Percentiles rank a stretch among this genome's conserved stretches.
Conservation (phyloP, 2,113 vertebrate species). For the Entelurus aequoreus region DNA sequence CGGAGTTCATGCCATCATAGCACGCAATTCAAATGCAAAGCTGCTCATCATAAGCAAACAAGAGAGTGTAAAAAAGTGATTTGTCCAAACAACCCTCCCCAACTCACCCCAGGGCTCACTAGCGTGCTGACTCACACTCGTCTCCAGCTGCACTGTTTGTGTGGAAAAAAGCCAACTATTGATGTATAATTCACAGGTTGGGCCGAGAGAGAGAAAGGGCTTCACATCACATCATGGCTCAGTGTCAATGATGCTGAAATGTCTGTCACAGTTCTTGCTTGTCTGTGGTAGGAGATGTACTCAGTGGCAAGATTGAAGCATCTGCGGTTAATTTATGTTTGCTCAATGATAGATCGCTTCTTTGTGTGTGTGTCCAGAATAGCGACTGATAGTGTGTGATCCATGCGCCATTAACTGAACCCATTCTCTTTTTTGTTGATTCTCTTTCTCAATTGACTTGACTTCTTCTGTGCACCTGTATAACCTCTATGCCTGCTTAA, state of each 20-base stretch:
- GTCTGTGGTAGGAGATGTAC: constrained; percentile 8
- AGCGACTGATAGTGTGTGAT: constrained; percentile 9
- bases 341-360: constrained; percentile 1
- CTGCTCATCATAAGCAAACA: constrained; percentile 7
- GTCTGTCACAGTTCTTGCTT: constrained; percentile 7
- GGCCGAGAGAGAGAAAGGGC: constrained; percentile 34
- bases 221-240: constrained; percentile 43
- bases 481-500: not conserved
- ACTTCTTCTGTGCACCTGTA: not conserved
- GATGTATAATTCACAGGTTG: constrained; percentile 61
- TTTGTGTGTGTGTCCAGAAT: constrained; percentile 2
- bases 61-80: constrained; percentile 3
- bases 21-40: not conserved
- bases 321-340: not conserved
- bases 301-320: constrained; percentile 15
- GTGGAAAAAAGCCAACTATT: constrained; percentile 30
- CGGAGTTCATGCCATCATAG: not conserved
- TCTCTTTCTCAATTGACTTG: not conserved
- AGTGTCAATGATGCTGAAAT: constrained; percentile 38
- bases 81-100: not conserved
- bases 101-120: not conserved
- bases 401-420: not conserved
- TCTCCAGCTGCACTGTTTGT: constrained; percentile 35
- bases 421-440: not conserved
- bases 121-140: not conserved